Base-by-base conservation (phyloP, 1,140 invertebrate species). In the Pseudomyrmex dendroicus region DNA sequence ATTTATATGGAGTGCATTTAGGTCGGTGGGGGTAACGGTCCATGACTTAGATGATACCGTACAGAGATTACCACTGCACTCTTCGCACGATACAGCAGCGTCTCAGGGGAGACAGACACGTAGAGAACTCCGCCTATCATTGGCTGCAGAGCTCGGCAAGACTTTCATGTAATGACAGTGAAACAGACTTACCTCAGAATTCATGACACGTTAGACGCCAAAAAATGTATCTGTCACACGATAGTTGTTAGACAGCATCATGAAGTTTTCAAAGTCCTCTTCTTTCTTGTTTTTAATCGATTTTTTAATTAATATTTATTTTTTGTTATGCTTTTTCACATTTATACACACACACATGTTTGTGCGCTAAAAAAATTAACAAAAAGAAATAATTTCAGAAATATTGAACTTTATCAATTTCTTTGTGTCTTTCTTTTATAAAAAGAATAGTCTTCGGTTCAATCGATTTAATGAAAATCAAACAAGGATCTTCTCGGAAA, bases 1-100 rank as follows among this genome's bases (percentile, higher is more conserved):
- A 94, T 94, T 94, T 94, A 94, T 94, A 94, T 87, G 90, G 90
- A 88, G 89, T 91, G 82, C 89, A 93, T 93, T 91, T 93, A 92
- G 92, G 92, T 92, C 93, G 92, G 93, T 93, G 93, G 93, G 93
- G 93, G 92, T 92, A 92, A 88, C 88, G 84, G 88, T 89, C 87
- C 87, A 89, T 35, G 88, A 73, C 84, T 89, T 89, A 84, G 88
- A 89, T 89, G 89, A 89, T 86, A 15, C 12, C 66, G 59, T 57
- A 52, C 17, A 63, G 82, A 86, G 82, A 89, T 86, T 82, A 77
- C 66, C n/a, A n/a, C 77, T 61, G 57, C 70, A 83, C 59, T 61
- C 85, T 35, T 35, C 35, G 22, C 63, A n/a, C 76, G 57, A n/a
- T 57, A 44, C 44, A 25, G 12, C 54, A 46, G 12, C 54, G 17